Evolutionary conservation across 2,113 vertebrate species (phyloP).

Genomic region (Stegostoma tigrinum): DNA sequence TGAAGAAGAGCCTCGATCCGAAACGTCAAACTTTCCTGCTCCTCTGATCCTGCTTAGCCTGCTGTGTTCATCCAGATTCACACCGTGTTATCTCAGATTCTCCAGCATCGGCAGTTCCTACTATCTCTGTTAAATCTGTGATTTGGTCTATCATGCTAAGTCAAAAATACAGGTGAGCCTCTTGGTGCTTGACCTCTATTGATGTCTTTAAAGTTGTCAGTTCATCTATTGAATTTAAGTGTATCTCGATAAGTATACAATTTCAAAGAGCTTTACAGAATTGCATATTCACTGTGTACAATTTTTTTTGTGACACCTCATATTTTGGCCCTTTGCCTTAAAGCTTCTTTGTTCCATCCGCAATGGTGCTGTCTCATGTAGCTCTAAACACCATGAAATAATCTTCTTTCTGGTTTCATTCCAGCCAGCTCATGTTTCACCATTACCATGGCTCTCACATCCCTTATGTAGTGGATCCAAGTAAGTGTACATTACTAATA

Average conservation of each 20-base stretch:
- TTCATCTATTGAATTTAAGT: not conserved
- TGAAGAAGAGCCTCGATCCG: too few species aligned
- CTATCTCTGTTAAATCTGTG: slow-evolving; percentile 21
- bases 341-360: not conserved
- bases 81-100: too few species aligned
- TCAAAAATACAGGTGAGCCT: not conserved
- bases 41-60: too few species aligned
- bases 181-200: not conserved
- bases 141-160: not conserved
- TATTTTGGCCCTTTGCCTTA: not conserved
- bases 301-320: not conserved
- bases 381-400: not conserved
- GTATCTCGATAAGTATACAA: not conserved
- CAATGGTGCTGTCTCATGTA: not conserved
- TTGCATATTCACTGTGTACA: not conserved
- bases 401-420: not conserved
- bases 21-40: too few species aligned
- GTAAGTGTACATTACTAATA: not conserved
- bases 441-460: not conserved
- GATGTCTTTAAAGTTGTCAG: not conserved
- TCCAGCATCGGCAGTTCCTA: too few species aligned
- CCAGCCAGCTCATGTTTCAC: not conserved
- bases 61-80: too few species aligned
- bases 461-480: not conserved
- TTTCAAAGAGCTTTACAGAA: not conserved